Evolutionary conservation across 2,888 invertebrate genomes (phyloP).

Genomic region (Amiota mariae): DNA sequence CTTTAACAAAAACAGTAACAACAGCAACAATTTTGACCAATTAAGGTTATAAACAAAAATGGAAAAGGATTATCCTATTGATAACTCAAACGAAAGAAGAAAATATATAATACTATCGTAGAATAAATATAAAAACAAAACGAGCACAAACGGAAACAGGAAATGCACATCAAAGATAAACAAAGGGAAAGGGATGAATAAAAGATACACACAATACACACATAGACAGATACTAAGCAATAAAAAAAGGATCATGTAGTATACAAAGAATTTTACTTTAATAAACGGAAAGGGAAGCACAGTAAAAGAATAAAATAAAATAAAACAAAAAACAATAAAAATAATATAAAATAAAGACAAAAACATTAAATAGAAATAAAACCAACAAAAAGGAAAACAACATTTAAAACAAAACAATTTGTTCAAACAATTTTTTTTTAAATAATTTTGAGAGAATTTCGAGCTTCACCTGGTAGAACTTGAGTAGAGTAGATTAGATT

Average conservation of each 20-base stretch:
- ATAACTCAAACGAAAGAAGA: background rate
- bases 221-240: slow-evolving; percentile 11
- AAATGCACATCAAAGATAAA: background rate
- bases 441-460: slow-evolving; percentile 49
- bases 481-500: slow-evolving; percentile 27
- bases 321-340: background rate
- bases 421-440: background rate
- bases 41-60: background rate
- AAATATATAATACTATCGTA: background rate
- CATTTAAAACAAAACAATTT: slow-evolving; percentile 24
- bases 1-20: too few relatives aligned
- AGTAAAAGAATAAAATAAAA: too few relatives aligned
- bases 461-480: slow-evolving; percentile 70
- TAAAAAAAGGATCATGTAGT: too few relatives aligned
- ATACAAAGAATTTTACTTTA: too few relatives aligned
- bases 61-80: background rate
- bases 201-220: background rate
- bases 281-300: too few relatives aligned
- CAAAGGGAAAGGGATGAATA: too few relatives aligned
- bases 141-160: slow-evolving; percentile 8
- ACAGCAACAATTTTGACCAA: too few relatives aligned
- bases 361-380: slow-evolving; percentile 12
- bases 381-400: background rate
- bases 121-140: background rate
- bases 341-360: slow-evolving; percentile 37